Evolutionary conservation across 2,888 invertebrate species (phyloP).

Genomic region (Oeneis ivallda): DNA sequence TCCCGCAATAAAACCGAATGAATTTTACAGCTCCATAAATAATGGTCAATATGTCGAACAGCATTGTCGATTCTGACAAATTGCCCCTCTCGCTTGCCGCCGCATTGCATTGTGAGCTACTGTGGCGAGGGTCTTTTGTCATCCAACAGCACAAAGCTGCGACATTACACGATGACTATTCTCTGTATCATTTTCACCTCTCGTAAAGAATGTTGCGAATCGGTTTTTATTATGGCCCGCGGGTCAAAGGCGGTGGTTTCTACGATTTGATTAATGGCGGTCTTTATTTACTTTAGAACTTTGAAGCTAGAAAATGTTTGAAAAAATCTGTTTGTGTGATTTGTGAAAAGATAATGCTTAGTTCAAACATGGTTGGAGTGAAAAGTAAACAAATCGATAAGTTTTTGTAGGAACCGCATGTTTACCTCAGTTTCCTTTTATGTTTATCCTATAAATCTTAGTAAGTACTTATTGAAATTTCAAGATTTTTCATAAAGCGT

Average conservation of each 20-base stretch:
- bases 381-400: slow-evolving; percentile 55
- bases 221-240: slow-evolving; percentile 68
- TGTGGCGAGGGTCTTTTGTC: slow-evolving; percentile 66
- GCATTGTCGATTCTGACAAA: slow-evolving; percentile 80
- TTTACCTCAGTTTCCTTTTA: slow-evolving; percentile 6
- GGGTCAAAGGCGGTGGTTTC: slow-evolving; percentile 55
- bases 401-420: slow-evolving; percentile 19
- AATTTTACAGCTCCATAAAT: slow-evolving; percentile 78
- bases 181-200: slow-evolving; percentile 78
- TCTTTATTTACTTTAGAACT: slow-evolving; percentile 59
- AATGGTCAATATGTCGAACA: slow-evolving; percentile 79
- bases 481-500: too few species aligned
- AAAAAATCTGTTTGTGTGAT: slow-evolving; percentile 63
- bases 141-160: slow-evolving; percentile 59
- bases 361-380: slow-evolving; percentile 50
- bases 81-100: slow-evolving; percentile 73
- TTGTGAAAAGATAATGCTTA: slow-evolving; percentile 49
- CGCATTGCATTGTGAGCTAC: slow-evolving; percentile 75
- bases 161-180: slow-evolving; percentile 68
- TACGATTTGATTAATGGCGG: slow-evolving; percentile 70
- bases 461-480: too few species aligned
- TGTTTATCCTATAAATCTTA: too few species aligned
- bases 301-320: slow-evolving; percentile 47
- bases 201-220: slow-evolving; percentile 63
- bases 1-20: slow-evolving; percentile 75